Base-by-base conservation (phyloP, 2,888 invertebrate species). In the Erebia aethiops region DNA sequence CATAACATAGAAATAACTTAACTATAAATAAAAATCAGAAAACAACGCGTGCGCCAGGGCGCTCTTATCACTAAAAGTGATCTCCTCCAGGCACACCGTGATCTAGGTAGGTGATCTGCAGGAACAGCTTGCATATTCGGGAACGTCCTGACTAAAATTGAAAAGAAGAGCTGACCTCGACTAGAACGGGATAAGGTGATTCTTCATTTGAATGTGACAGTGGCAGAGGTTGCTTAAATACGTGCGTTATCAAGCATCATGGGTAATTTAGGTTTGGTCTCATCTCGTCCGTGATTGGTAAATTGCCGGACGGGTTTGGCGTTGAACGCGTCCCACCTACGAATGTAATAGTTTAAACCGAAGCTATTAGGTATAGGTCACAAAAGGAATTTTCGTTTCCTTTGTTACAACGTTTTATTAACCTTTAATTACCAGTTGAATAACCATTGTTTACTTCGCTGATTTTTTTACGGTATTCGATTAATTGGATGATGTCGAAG, bases 231-330 rank as follows among this genome's bases (percentile, higher is more conserved):
- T 56, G 56, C 76, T 72, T 70, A 73, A 75, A 76, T 72, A 72
- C 35, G 46, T 60, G 62, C 70, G 70, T 77, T 79, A 79, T 82
- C 77, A 76, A 74, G 71, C 79, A 80, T 82, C 79, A 84, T 81
- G 79, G 81, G 78, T 81, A 75, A 75, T 74, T 71, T 54, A 60
- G 58, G 58, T 72, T 70, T 66, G 69, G 63, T 67, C 57, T 73
- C 67, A 75, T 70, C 70, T 71, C 74, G 54, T 51, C 70, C 64
- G 71, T 74, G 75, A 75, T 75, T 75, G 75, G 66, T 75, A 75
- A 74, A 75, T 75, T 75, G 58, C 90, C 90, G 92, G 92, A 91
- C 82, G 90, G 78, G 84, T 84, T 84, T 79, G 82, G 84, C 77
- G 82, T 80, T 80, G 80, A 79, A 78, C 81, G 80, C 84, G 78